phyloP scores from a whole-genome alignment of 2,113 vertebrate species.

The Sceloporus undulatus region DNA sequence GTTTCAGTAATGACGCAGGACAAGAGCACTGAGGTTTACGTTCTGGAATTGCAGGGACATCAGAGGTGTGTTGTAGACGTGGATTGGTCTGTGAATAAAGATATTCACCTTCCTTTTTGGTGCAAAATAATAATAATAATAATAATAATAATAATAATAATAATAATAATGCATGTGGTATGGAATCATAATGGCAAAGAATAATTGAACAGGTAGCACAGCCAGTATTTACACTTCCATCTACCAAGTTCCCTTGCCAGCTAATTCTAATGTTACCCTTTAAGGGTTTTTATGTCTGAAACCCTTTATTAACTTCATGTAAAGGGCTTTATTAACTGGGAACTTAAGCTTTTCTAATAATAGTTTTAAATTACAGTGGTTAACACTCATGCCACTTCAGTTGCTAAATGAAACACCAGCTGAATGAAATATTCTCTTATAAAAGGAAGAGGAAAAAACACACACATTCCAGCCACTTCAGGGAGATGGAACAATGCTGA shows the following conservation, averaged over 20 bases:
- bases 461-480: slow-evolving; percentile 53
- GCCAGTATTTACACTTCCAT: slow-evolving; percentile 44
- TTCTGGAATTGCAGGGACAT: neutral
- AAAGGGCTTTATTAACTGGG: slow-evolving; percentile 49
- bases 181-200: neutral
- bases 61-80: neutral
- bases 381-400: slow-evolving; percentile 53
- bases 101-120: neutral
- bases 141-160: no score
- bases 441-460: slow-evolving; percentile 43
- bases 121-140: neutral
- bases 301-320: slow-evolving; percentile 56
- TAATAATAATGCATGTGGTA: neutral
- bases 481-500: slow-evolving; percentile 44
- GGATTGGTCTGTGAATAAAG: neutral
- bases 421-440: slow-evolving; percentile 72
- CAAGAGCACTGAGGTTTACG: neutral
- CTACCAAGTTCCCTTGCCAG: slow-evolving; percentile 38
- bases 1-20: no score
- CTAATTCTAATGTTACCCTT: slow-evolving; percentile 47
- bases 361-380: slow-evolving; percentile 62
- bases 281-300: slow-evolving; percentile 53
- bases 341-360: slow-evolving; percentile 64
- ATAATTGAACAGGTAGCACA: slow-evolving; percentile 23
- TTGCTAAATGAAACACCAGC: slow-evolving; percentile 60